Base-by-base conservation (phyloP, 1,140 invertebrate genomes). In the Conus betulinus region DNA sequence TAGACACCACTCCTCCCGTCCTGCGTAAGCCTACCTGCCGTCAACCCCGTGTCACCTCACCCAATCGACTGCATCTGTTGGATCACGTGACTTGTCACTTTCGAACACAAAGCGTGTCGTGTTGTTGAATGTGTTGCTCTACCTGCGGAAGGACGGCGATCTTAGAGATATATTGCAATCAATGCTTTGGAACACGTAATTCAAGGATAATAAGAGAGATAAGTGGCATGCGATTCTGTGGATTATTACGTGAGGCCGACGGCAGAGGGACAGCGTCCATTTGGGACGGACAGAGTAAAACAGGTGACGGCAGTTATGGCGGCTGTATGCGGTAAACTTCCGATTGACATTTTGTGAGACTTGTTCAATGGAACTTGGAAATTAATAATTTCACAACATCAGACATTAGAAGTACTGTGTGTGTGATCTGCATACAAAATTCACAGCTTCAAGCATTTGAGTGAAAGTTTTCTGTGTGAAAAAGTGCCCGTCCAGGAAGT, bases 81-180 rank as follows among this genome's bases (percentile, higher is more conserved):
- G 6, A 6, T 71, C 67, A 71, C 67, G 67, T 71, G 67, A 71
- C 23, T 20, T 71, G 67, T 71, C 67, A 71, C 67, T 71, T 71
- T 71, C 67, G 67, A 71, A 71, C 67, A 71, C 67, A 71, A 71
- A 71, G 67, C 67, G 67, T 71, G 20, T 71, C 8, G 67, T 71
- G 15, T 71, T 63, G 60, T 63, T 23, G 67, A 71, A 7, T 71
- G 67, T 71, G 6, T 71, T 71, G 15, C 23, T 71, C 4, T 71
- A 71, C 67, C 67, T 71, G 67, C 20, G 67, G 7, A 71, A 23
- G 4, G 15, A 71, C 15, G 23, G 60, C 4, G 10, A 11, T 13
- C 60, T 20, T 63, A 11, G 17, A 20, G 60, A 63, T 13, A 20
- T 63, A 2, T 11, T 63, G 60, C 17, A 39, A 4, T 63, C 17